These are phyloP conservation scores for Aphyosemion australe DNA, from an alignment of 2,113 vertebrate genomes.

Conservation along the genomic window DNA sequence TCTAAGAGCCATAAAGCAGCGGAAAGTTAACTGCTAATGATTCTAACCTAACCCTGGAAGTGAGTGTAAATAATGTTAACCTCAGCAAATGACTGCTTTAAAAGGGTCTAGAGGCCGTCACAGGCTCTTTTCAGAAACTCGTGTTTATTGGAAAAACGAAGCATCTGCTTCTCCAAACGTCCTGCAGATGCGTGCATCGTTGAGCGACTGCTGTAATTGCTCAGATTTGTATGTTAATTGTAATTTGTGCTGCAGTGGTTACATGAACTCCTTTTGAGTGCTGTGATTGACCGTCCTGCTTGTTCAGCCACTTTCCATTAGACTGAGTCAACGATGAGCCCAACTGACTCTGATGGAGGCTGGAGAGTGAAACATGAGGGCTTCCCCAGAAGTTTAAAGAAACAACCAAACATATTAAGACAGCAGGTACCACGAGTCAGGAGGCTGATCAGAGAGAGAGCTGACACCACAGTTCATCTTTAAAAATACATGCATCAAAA, in stretches of 20 bases:
- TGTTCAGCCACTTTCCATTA: conserved; percentile 30
- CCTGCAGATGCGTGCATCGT: not conserved
- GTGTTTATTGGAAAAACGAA: no score
- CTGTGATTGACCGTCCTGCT: conserved; percentile 27
- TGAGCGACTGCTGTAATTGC: not conserved
- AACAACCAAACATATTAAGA: conserved; percentile 6
- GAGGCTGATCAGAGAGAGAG: conserved; percentile 14
- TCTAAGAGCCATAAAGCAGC: no score
- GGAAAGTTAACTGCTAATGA: no score
- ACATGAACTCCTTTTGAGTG: conserved; percentile 16
- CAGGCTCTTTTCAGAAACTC: no score
- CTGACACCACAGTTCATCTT: not conserved
- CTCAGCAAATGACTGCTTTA: no score
- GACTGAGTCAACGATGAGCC: conserved; percentile 25
- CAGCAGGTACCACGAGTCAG: conserved; percentile 2
- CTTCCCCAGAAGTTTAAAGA: conserved; percentile 18
- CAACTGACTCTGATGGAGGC: conserved; percentile 14
- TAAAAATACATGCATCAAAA: conserved; percentile 4
- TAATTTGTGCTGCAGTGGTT: conserved; percentile 10
- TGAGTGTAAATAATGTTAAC: no score
- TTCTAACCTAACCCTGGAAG: no score
- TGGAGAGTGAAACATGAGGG: not conserved
- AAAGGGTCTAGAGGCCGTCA: no score
- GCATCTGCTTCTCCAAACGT: no score
- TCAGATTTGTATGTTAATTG: not conserved